These are phyloP conservation scores for Oscheius onirici DNA, from an alignment of 2,888 invertebrate species.

Conservation along the genomic window DNA sequence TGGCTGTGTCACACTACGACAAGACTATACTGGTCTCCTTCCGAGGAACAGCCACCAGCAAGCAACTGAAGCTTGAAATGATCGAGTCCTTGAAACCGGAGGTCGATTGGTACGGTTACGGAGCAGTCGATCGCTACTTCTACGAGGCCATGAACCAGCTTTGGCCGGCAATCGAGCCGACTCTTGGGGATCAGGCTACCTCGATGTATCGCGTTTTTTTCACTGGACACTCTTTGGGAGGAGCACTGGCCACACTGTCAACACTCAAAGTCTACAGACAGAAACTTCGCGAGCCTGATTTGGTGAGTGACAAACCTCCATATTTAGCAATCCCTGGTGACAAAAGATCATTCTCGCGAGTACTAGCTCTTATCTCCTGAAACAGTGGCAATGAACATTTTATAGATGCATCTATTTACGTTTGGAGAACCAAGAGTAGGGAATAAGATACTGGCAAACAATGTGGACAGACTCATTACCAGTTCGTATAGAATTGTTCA, in stretches of 20 bases:
- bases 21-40: conserved; percentile 34
- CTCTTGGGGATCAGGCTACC: conserved; percentile 26
- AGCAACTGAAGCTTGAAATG: conserved; percentile 37
- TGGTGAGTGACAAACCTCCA: neutral
- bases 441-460: conserved; percentile 40
- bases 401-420: conserved; percentile 41
- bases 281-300: conserved; percentile 5
- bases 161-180: conserved; percentile 34
- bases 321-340: neutral
- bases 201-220: conserved; percentile 31
- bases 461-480: conserved; percentile 33
- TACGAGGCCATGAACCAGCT: conserved; percentile 34
- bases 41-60: conserved; percentile 36
- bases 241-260: conserved; percentile 40
- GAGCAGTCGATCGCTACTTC: conserved; percentile 42
- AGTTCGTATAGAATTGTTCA: conserved; percentile 42
- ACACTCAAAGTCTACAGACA: conserved; percentile 35
- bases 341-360: too few relatives aligned
- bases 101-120: conserved; percentile 43
- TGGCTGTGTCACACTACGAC: conserved; percentile 29
- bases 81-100: conserved; percentile 35
- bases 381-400: neutral
- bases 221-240: conserved; percentile 46
- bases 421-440: conserved; percentile 52
- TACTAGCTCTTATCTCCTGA: neutral